Evolutionary conservation across 2,113 vertebrate species (phyloP).

Genomic region (Festucalex cinctus): DNA sequence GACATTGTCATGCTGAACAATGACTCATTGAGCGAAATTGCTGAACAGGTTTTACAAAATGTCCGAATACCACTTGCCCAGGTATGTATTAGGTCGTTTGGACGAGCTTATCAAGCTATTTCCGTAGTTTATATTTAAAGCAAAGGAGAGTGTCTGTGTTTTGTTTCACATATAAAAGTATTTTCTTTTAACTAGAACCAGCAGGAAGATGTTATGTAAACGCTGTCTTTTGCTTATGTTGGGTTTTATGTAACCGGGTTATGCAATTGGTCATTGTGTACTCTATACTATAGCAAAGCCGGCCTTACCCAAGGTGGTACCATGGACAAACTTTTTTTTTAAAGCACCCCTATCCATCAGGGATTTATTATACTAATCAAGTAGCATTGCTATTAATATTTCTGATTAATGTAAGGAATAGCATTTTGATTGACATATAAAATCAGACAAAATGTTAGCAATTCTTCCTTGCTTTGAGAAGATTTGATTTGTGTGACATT

Average conservation of each 20-base stretch:
- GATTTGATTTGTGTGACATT: not conserved
- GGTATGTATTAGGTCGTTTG: constrained; percentile 41
- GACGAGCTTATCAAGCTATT: not conserved
- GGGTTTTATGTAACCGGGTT: not conserved
- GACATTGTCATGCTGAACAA: constrained; percentile 44
- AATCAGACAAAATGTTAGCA: no score
- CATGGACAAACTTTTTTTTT: no score
- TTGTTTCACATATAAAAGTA: no score
- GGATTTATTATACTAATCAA: no score
- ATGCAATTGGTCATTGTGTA: not conserved
- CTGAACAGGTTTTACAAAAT: constrained; percentile 31
- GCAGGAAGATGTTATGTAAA: not conserved
- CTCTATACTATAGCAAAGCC: no score
- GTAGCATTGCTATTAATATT: no score
- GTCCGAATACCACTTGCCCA: constrained; percentile 63
- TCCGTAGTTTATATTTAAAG: not conserved
- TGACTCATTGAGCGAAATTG: constrained; percentile 34
- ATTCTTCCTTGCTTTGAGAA: not conserved
- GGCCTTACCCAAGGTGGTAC: no score
- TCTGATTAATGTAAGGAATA: no score
- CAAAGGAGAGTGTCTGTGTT: no score
- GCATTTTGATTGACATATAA: no score
- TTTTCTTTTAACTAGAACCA: not conserved
- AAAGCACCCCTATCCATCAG: no score
- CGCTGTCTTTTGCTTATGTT: not conserved